Percentiles rank a stretch among this genome's conserved stretches.
phyloP scores from a whole-genome alignment of 2,797 vertebrate genomes.

The Takifugu rubripes region DNA sequence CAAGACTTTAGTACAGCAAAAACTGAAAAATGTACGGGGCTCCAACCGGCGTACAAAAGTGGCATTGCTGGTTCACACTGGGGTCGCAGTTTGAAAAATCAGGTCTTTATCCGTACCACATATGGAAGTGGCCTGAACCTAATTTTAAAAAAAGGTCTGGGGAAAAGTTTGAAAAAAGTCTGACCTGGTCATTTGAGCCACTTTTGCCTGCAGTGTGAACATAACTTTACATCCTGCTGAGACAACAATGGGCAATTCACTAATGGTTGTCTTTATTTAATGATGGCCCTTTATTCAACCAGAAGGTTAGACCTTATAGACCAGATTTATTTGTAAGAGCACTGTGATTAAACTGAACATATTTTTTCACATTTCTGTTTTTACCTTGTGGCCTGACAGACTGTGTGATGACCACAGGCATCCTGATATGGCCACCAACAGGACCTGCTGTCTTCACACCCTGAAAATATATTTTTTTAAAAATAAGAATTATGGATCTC shows the following conservation, averaged over 20 bases:
- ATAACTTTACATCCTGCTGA: too few relatives aligned
- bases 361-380: constrained; percentile 13
- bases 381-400: constrained; percentile 80
- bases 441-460: constrained; percentile 76
- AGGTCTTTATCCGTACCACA: too few relatives aligned
- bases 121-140: too few relatives aligned
- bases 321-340: not conserved
- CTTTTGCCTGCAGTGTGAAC: too few relatives aligned
- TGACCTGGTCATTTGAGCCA: too few relatives aligned
- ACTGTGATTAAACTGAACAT: constrained; percentile 7
- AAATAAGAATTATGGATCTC: constrained; percentile 3
- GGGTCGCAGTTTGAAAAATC: too few relatives aligned
- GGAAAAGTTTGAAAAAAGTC: too few relatives aligned
- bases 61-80: too few relatives aligned
- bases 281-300: constrained; percentile 18
- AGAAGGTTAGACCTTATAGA: constrained; percentile 11
- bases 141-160: too few relatives aligned
- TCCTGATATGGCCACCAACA: constrained; percentile 78
- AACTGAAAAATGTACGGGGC: too few relatives aligned
- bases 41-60: too few relatives aligned
- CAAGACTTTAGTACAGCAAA: too few relatives aligned
- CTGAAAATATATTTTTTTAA: constrained; percentile 59
- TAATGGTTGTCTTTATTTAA: constrained; percentile 41
- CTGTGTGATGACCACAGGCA: constrained; percentile 85
- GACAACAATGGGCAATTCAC: constrained; percentile 19